Base-by-base conservation (phyloP, 2,888 invertebrate genomes). In the Drosophila falleni region DNA sequence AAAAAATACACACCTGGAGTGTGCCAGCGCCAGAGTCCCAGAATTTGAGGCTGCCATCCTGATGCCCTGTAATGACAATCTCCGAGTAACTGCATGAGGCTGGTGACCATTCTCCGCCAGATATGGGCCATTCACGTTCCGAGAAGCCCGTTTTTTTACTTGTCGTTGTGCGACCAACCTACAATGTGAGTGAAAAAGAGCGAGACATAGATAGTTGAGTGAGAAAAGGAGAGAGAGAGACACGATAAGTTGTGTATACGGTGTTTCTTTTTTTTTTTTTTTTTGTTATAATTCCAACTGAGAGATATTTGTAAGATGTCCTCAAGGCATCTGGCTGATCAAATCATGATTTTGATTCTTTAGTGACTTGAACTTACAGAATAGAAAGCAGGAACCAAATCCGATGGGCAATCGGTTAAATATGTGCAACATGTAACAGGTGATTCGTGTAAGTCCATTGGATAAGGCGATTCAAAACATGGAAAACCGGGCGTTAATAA, bases 401-500 rank as follows among this genome's bases (percentile, higher is more conserved):
- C 99, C 71, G 97, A 97, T 47, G 99, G 99, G 93, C 99, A 99
- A 94, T 99, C 99, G 63, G 98, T 98, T 93, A 98, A 95, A 94
- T 99, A 99, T 69, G 96, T 96, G 93, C 98, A 98, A 93, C 97
- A 97, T 64, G 99, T 99, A 90, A 99, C 99, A 23, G 99, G 97
- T 58, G 98, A 98, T 94, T 99, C 99, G 94, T 99, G 99, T 85
- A 99, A 95, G 94, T 99, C 99, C 98, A 99, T 99, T 74, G 99
- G 98, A 94, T 99, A 99, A 47, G 99, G 99, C 94, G 99, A 99
- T 94, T 99, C 99, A 94, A 99, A 98, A 93, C 98, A 98, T 26
- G 99, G 99, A 94, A 98, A 99, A 92, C 99, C 99, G 68, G 97
- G 95, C 54, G 97, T 96, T 92, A 96, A 96, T 91, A 99, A 95